Evolutionary conservation across 1,140 invertebrate species (phyloP), one percentile per base, ranked within the genome.

Genomic region (Armadillidium nasatum): DNA sequence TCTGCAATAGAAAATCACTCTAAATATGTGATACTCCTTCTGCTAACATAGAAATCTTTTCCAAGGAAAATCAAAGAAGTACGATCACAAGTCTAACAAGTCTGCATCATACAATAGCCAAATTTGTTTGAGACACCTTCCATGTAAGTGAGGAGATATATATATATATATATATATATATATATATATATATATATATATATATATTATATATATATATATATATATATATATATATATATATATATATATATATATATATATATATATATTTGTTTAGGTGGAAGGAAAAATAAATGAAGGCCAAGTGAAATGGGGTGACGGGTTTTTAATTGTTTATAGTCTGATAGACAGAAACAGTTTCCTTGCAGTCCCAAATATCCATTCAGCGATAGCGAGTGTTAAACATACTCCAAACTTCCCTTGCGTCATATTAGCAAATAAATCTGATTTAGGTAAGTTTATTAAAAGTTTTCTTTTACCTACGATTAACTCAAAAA

Each of bases 301-400:
- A 46, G 72, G 43, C 0, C 73, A 71, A 9, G 72, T 67, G 7
- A 70, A 77, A 7, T 80, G 79, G 79, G 79, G 79, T 23, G 79
- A 80, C n/a, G 79, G 79, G 15, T 80, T 80, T 69, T 23, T 80
- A 11, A 71, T 80, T n/a, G 69, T 70, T 1, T 80, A 78, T 33
- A 78, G 77, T 22, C 15, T 80, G 10, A 80, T 74, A 1, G 79
- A 80, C 68, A 44, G 79, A 15, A 54, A 22, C 0, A 80, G 79
- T 46, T 80, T 80, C 73, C n/a, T 23, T 9, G 33, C 72, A 19
- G 54, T 80, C 23, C 13, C 74, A 6, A 33, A 67, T 0, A 50
- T 80, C 10, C 77, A 80, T 43, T 44, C 54, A 11, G 22, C 74
- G 0, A 43, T 80, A 0, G 71, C 75, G 7, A 70, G 68, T 3